Evolutionary conservation across 2,113 vertebrate species (phyloP), one percentile per base, ranked within the genome.

Genomic region (Alethe diademata): DNA sequence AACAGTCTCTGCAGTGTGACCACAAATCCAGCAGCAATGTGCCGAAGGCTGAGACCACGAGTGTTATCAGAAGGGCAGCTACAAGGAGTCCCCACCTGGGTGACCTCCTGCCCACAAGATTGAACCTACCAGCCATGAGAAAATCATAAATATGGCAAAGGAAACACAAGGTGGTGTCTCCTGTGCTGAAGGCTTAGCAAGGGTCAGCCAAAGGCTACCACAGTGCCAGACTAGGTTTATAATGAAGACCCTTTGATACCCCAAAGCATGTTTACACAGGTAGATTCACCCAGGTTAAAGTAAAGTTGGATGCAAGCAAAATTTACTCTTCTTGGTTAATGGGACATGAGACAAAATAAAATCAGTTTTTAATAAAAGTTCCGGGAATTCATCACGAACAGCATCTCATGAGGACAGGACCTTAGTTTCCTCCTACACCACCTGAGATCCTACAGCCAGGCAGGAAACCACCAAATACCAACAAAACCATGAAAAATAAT

Each of bases 11-110:
- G 53, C 65, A 40, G 31, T 8, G 3, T 1, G 1, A 36, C 14
- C 28, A 61, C 53, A 72, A 31, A 65, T 12, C 53, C 79, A 75
- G 17, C 8, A 45, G 64, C 2, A 9, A 14, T 1, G 1, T 19
- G 29, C 64, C 53, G 45, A 56, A 76, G 24, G 23, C 15, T 16
- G 14, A 86, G n/a, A 74, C 22, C 17, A 47, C 0, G 0, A 1
- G 0, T 0, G 0, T 19, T 25, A 23, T 11, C 58, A 76, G 22
- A 54, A 92, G n/a, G 18, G 6, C 56, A 78, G 43, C 57, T 64
- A 28, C n/a, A 48, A 54, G 33, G 6, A 81, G 4, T 23, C 12
- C 12, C 7, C 38, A 35, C 13, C 14, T 42, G 12, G 6, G 40
- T 57, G n/a, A 84, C 17, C 38, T 88, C 58, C 45, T 38, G 19